These are phyloP conservation scores for Marcusenius ussheri DNA, from an alignment of 2,113 vertebrate species.

Conservation along the genomic window DNA sequence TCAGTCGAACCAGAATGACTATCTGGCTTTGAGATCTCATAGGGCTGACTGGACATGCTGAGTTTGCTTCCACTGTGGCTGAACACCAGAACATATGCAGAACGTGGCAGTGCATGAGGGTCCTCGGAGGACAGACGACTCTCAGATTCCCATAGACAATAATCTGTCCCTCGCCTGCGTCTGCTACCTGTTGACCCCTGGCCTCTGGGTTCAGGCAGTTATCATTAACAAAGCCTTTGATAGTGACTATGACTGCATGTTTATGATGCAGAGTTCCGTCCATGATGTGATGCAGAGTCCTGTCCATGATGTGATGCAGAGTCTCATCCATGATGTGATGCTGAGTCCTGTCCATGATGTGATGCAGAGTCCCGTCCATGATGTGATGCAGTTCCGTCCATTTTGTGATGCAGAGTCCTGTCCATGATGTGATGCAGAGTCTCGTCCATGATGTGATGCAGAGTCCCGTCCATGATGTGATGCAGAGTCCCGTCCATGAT, in stretches of 20 bases:
- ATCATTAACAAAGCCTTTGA: not conserved
- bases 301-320: too few relatives aligned
- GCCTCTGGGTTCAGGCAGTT: constrained; percentile 59
- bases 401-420: too few relatives aligned
- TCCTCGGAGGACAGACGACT: constrained; percentile 27
- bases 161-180: constrained; percentile 79
- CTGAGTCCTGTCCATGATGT: too few relatives aligned
- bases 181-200: constrained; percentile 72
- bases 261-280: not conserved
- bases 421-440: not conserved
- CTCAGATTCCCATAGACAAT: constrained; percentile 70
- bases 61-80: not conserved
- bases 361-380: too few relatives aligned
- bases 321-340: too few relatives aligned
- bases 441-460: not conserved
- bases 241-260: not conserved
- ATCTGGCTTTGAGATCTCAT: not conserved
- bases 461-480: too few relatives aligned
- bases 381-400: too few relatives aligned
- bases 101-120: not conserved
- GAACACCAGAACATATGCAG: constrained; percentile 27
- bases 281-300: too few relatives aligned
- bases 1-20: not conserved
- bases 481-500: too few relatives aligned
- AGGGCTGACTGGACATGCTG: not conserved